A percentile compares a stretch with the other conserved stretches of the same genome.
phyloP scores from a whole-genome alignment of 1,140 invertebrate species.

The Pseudomyrmex gracilis region DNA sequence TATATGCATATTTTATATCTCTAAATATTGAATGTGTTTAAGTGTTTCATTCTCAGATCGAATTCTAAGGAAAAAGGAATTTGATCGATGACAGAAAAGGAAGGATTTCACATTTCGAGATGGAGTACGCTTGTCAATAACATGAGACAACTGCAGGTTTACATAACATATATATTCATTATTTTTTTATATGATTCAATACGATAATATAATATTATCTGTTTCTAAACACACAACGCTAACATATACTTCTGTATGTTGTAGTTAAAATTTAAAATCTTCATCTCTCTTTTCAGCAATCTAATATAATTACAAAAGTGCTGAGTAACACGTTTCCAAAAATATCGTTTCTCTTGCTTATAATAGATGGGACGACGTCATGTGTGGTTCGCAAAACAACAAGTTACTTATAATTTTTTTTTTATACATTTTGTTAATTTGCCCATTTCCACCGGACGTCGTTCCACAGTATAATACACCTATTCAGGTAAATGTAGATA shows the following conservation, averaged over 20 bases:
- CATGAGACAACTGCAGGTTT: conserved; percentile 50
- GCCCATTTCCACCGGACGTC: conserved; percentile 16
- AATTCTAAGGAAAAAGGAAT: not conserved
- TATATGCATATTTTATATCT: conserved; percentile 74
- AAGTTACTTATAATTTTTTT: conserved; percentile 31
- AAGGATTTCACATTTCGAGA: not conserved
- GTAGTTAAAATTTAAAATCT: conserved; percentile 78
- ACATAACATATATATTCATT: conserved; percentile 83
- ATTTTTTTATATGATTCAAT: conserved; percentile 77
- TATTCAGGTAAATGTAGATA: conserved; percentile 76
- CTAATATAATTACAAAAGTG: conserved; percentile 80
- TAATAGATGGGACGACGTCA: conserved; percentile 67
- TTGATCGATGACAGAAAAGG: not conserved
- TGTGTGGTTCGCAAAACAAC: conserved; percentile 47
- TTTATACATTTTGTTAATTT: conserved; percentile 19
- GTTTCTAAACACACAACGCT: conserved; percentile 84
- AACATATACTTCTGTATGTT: conserved; percentile 83
- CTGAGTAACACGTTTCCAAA: conserved; percentile 79
- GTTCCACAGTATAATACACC: conserved; percentile 55
- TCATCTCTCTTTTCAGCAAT: conserved; percentile 69
- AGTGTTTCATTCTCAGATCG: not conserved
- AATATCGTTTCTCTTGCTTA: conserved; percentile 78
- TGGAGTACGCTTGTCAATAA: conserved; percentile 17
- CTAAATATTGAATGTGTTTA: conserved; percentile 9
- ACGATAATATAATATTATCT: conserved; percentile 85